Conservation (phyloP, 2,888 invertebrate species). For the Trypoxylon attenuatum region DNA sequence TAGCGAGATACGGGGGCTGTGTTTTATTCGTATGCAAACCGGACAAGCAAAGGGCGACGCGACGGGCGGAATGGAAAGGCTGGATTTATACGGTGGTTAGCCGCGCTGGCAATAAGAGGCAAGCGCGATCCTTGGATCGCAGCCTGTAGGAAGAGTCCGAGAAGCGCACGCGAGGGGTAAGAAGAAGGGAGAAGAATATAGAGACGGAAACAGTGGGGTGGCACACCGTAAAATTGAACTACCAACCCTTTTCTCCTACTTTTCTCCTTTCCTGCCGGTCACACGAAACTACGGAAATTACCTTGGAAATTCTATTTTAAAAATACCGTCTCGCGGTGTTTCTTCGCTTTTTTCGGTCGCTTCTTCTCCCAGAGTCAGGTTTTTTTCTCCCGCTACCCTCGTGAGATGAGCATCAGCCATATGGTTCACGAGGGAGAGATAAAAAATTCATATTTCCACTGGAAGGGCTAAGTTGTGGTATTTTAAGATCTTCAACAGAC, state of each 20-base stretch:
- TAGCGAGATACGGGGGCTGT: background rate
- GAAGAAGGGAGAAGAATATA: slow-evolving; percentile 45
- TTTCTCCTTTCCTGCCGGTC: slow-evolving; percentile 23
- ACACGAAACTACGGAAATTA: slow-evolving; percentile 48
- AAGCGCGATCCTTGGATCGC: background rate
- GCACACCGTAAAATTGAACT: slow-evolving; percentile 10
- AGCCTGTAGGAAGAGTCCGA: slow-evolving; percentile 10
- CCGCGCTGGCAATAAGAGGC: background rate
- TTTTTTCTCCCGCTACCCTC: slow-evolving; percentile 56
- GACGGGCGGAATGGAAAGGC: background rate
- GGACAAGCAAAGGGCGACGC: background rate
- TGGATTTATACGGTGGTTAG: background rate
- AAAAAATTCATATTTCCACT: slow-evolving; percentile 69
- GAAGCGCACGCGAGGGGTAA: background rate
- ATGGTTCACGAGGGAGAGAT: slow-evolving; percentile 56
- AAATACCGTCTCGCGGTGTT: slow-evolving; percentile 48
- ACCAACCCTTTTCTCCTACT: slow-evolving; percentile 49
- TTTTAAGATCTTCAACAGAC: slow-evolving; percentile 45
- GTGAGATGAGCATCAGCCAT: slow-evolving; percentile 54
- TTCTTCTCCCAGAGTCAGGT: slow-evolving; percentile 28
- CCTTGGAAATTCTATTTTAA: slow-evolving; percentile 53
- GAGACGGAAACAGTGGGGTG: slow-evolving; percentile 47
- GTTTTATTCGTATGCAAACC: background rate
- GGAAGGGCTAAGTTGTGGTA: slow-evolving; percentile 58
- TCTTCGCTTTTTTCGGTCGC: slow-evolving; percentile 38